Base-by-base conservation (phyloP, 2,797 vertebrate genomes). In the Salarias fasciatus region DNA sequence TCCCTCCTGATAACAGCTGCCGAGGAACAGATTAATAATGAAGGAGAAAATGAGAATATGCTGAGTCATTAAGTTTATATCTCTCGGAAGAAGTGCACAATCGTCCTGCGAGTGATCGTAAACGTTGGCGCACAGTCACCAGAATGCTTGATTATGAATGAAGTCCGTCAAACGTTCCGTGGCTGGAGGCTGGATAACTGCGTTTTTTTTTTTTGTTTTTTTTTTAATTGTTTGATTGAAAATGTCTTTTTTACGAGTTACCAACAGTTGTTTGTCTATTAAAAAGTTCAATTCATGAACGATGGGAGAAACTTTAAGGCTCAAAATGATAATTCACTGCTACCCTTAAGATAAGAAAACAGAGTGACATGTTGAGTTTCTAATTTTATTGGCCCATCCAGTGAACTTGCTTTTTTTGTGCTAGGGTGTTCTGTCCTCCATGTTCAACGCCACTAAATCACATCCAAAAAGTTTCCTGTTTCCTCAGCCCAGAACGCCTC, bases 1-100 rank as follows among this genome's bases (percentile, higher is more conserved):
- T 44, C 63, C 64, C 58, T 61, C 63, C 28, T 69, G 75, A 79
- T 63, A 72, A 73, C 78, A 83, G 77, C 78, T 86, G 85, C 64
- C 0, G 35, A 76, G 77, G 35, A 85, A 53, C 56, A 72, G 46
- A 89, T 88, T 84, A 86, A 89, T 88, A 86, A 90, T 87, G 72
- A 79, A 90, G 61, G 56, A 75, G 83, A 69, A 85, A 77, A 90
- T 79, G 31, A 77, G 78, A 87, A 79, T 80, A 84, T 75, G 57
- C 64, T 74, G 63, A 83, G 57, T 80, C 79, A 74, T 89, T 88
- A 87, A 61, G 58, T 85, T 84, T 74, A 89, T 72, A 65, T 60
- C 53, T 70, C 88, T 86, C 84, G 35, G 67, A 63, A 77, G 84
- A 60, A 72, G 71, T 30, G 68, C 60, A 64, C 86, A 80, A 90